Evolutionary conservation across 1,140 invertebrate species (phyloP).

Genomic region (Potamilus streckersoni): DNA sequence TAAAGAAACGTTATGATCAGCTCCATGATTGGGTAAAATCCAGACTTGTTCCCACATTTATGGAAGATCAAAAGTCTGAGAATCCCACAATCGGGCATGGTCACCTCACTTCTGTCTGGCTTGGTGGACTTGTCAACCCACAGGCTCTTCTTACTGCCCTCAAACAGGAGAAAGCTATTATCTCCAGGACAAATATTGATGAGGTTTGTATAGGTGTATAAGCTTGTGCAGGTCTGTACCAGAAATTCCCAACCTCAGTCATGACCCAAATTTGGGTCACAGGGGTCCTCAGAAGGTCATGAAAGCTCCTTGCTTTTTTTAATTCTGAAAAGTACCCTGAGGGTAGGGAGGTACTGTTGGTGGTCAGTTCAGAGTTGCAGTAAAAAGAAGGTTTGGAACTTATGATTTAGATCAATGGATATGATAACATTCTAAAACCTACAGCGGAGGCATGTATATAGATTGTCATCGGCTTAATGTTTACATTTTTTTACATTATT

Average conservation of each 20-base stretch:
- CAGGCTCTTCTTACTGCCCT: conserved; percentile 56
- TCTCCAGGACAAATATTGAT: conserved; percentile 44
- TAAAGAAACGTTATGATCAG: conserved; percentile 56
- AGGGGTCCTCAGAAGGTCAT: neutral
- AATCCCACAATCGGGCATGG: conserved; percentile 52
- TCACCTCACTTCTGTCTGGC: conserved; percentile 55
- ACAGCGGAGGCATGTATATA: no score
- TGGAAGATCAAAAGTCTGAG: conserved; percentile 35
- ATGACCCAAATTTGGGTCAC: neutral
- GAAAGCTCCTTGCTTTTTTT: no score
- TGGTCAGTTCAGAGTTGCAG: no score
- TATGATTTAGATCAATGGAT: no score
- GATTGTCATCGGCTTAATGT: no score
- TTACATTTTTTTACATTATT: no score
- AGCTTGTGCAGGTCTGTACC: neutral
- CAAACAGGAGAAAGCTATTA: conserved; percentile 62
- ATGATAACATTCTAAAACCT: no score
- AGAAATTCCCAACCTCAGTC: neutral
- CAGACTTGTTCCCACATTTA: conserved; percentile 60
- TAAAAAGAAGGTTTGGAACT: no score
- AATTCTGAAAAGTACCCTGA: no score
- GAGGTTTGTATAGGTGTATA: conserved; percentile 38
- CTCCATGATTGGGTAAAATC: conserved; percentile 56
- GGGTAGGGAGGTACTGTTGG: no score
- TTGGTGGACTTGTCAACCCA: conserved; percentile 65